phyloP scores from a whole-genome alignment of 2,113 vertebrate genomes.

The Bothrops jararaca region DNA sequence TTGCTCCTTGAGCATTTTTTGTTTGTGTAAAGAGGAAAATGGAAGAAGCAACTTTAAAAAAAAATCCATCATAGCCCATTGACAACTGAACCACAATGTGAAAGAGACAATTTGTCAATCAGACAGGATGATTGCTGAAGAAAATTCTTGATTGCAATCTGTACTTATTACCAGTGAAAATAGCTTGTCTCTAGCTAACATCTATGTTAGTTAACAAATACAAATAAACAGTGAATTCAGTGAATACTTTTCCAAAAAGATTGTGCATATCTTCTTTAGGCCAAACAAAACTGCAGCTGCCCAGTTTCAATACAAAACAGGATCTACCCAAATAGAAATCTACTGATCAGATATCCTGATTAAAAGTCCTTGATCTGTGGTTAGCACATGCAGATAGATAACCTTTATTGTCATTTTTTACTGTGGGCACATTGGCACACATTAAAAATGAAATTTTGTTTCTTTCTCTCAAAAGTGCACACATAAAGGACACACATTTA shows the following conservation, averaged over 20 bases:
- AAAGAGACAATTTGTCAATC: not conserved
- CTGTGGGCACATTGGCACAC: too few relatives aligned
- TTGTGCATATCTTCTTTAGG: not conserved
- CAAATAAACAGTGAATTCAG: not conserved
- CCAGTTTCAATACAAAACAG: not conserved
- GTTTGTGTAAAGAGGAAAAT: not conserved
- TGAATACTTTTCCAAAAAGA: not conserved
- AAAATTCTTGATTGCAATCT: not conserved
- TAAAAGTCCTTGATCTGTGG: not conserved
- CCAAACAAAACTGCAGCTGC: not conserved
- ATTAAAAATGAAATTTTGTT: too few relatives aligned
- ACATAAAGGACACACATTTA: too few relatives aligned
- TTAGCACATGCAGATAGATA: not conserved
- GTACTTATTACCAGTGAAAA: not conserved
- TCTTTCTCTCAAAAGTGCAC: too few relatives aligned
- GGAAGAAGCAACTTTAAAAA: not conserved
- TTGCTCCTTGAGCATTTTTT: not conserved
- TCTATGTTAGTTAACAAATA: not conserved
- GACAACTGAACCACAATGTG: not conserved
- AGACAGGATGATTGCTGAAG: not conserved
- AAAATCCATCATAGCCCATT: not conserved
- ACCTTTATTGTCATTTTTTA: too few relatives aligned
- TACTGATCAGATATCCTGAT: not conserved
- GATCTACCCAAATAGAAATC: not conserved
- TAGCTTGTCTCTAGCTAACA: not conserved